A percentile compares a stretch with the other conserved stretches of the same genome.
Evolutionary conservation across 2,113 vertebrate species (phyloP).

Genomic region (Heterotilapia buettikoferi): DNA sequence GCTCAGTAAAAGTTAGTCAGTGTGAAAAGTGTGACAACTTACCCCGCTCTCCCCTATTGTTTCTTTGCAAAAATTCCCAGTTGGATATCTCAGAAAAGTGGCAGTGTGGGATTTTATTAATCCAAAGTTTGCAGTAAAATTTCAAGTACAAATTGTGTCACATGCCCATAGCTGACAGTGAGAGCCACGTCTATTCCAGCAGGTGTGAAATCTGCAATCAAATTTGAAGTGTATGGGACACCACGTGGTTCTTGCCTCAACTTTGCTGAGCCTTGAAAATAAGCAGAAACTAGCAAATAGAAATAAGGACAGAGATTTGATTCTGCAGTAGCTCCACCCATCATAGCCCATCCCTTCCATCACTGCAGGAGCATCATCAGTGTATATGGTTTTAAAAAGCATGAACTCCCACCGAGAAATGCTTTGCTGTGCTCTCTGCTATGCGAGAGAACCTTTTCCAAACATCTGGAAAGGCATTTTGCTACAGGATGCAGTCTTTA

Average conservation of each 20-base stretch:
- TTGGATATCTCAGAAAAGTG: background rate
- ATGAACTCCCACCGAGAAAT: background rate
- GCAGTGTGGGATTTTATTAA: background rate
- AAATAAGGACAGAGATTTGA: background rate
- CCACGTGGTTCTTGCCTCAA: background rate
- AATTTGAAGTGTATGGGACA: background rate
- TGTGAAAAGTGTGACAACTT: too few species aligned
- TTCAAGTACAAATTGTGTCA: background rate
- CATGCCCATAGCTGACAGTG: background rate
- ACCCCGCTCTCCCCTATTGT: too few species aligned
- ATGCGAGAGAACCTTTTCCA: background rate
- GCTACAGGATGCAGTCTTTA: background rate
- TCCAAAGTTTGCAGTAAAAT: background rate
- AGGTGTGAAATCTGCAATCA: background rate
- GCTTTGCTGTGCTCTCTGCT: background rate
- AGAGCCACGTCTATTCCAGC: background rate
- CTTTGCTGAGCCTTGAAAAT: background rate
- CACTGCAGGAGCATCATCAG: accelerated
- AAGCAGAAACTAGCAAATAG: background rate
- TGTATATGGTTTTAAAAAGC: background rate
- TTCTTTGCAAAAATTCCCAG: background rate
- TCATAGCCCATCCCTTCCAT: accelerated
- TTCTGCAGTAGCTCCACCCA: background rate
- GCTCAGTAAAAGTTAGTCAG: too few species aligned
- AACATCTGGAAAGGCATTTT: background rate